A percentile compares a stretch with the other conserved stretches of the same genome.
These are phyloP conservation scores for Virgularia gustaviana DNA, from an alignment of 92 coral and sea anemone species.

Conservation along the genomic window DNA sequence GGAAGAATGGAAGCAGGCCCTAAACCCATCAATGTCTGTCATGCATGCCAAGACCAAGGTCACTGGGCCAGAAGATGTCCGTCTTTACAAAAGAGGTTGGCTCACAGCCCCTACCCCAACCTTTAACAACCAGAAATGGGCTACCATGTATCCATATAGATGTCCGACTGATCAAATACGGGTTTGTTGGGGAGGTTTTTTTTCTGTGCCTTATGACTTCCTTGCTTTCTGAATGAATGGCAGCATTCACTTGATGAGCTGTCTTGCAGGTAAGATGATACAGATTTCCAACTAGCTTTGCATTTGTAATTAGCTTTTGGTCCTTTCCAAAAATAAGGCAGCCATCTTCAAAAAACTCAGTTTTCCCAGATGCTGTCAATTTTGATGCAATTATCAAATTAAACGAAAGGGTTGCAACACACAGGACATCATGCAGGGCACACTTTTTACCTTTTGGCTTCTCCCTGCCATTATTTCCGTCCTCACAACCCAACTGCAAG, in stretches of 20 bases:
- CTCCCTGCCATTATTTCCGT: conserved; percentile 21
- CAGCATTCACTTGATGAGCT: not conserved
- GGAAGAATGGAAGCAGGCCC: conserved; percentile 36
- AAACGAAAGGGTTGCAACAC: conserved; percentile 51
- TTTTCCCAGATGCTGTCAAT: conserved; percentile 49
- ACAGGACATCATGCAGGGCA: conserved; percentile 47
- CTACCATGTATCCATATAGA: conserved; percentile 46
- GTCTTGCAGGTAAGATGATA: conserved; percentile 47
- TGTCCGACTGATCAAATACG: not conserved
- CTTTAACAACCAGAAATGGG: conserved; percentile 29
- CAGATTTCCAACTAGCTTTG: conserved; percentile 40
- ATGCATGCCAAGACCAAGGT: conserved; percentile 39
- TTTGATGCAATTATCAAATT: conserved; percentile 55
- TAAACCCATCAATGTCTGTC: conserved; percentile 37
- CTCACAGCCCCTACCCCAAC: conserved; percentile 46
- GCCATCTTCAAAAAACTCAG: conserved; percentile 45
- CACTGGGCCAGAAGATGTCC: conserved; percentile 54
- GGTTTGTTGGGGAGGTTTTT: no score
- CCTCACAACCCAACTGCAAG: conserved; percentile 47
- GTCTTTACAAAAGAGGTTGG: conserved; percentile 54
- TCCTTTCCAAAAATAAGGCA: conserved; percentile 48
- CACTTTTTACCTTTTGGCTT: conserved; percentile 35
- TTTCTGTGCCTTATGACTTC: conserved; percentile 52
- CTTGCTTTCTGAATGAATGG: conserved; percentile 26
- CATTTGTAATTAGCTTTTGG: conserved; percentile 45